Evolutionary conservation across 2,888 invertebrate genomes (phyloP).

Genomic region (Abrostola triplasia): DNA sequence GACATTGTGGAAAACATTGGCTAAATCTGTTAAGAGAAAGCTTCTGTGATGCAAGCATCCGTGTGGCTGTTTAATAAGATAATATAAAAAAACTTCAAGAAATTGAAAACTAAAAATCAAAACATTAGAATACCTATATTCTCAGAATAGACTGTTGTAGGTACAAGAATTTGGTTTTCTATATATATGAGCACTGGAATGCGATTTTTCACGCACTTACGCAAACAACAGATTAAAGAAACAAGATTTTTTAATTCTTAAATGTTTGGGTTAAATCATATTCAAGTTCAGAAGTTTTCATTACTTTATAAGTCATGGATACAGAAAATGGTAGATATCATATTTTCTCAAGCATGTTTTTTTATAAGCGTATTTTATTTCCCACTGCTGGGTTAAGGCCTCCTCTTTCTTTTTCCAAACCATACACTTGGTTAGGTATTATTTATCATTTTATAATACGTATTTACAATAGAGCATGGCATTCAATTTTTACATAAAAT

Average conservation of each 20-base stretch:
- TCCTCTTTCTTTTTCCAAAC: too few relatives aligned
- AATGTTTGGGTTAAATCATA: neutral
- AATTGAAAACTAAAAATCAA: neutral
- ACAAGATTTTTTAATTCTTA: conserved; percentile 1
- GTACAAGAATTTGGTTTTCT: conserved; percentile 9
- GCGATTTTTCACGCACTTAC: conserved; percentile 12
- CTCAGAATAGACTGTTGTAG: conserved; percentile 1
- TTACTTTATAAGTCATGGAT: neutral
- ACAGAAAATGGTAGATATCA: too few relatives aligned
- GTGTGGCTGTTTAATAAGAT: conserved; percentile 9
- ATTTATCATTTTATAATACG: conserved; percentile 2
- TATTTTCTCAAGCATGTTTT: too few relatives aligned
- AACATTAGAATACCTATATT: conserved; percentile 9
- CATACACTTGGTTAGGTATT: neutral
- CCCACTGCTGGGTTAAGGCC: too few relatives aligned
- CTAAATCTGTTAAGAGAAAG: conserved; percentile 41
- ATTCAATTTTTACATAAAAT: conserved; percentile 5
- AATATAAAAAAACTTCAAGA: conserved; percentile 34
- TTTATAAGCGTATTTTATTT: too few relatives aligned
- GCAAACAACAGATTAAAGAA: conserved; percentile 14
- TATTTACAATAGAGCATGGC: neutral
- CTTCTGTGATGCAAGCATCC: conserved; percentile 36
- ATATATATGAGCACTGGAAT: conserved; percentile 9
- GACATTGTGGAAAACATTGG: conserved; percentile 32
- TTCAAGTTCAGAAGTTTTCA: conserved; percentile 12